Conservation (phyloP, 1,140 invertebrate genomes). For the Trachelipus rathkii region DNA sequence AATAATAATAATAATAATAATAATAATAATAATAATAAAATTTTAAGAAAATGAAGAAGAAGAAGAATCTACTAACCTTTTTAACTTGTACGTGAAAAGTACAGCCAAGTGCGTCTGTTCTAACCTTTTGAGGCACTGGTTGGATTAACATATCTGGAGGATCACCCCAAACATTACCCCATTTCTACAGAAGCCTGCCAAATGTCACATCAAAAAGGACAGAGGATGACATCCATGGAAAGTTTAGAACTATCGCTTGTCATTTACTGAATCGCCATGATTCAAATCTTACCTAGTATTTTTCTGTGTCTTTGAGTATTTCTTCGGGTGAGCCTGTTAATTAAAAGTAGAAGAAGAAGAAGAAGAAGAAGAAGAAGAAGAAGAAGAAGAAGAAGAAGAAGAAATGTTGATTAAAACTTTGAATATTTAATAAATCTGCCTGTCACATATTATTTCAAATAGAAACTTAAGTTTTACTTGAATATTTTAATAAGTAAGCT, state of each 20-base stretch:
- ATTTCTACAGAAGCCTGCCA: slow-evolving; percentile 37
- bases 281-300: slow-evolving; percentile 41
- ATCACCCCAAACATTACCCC: slow-evolving; percentile 41
- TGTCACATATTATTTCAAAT: too few species aligned
- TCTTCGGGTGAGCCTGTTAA: slow-evolving; percentile 36
- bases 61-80: neutral
- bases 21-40: too few species aligned
- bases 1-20: too few species aligned
- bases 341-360: too few species aligned
- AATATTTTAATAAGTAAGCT: too few species aligned
- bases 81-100: neutral
- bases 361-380: too few species aligned
- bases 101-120: neutral
- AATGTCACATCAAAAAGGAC: slow-evolving; percentile 39
- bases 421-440: too few species aligned
- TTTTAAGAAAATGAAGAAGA: too few species aligned
- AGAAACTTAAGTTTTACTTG: too few species aligned
- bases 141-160: slow-evolving; percentile 35
- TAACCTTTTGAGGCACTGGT: slow-evolving; percentile 26
- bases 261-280: slow-evolving; percentile 46
- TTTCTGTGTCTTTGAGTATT: slow-evolving; percentile 42
- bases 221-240: slow-evolving; percentile 30
- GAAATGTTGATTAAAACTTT: too few species aligned
- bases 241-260: slow-evolving; percentile 36
- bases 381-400: too few species aligned